Conservation (phyloP, 64 coral and sea anemone species). For the Montipora cactus region DNA sequence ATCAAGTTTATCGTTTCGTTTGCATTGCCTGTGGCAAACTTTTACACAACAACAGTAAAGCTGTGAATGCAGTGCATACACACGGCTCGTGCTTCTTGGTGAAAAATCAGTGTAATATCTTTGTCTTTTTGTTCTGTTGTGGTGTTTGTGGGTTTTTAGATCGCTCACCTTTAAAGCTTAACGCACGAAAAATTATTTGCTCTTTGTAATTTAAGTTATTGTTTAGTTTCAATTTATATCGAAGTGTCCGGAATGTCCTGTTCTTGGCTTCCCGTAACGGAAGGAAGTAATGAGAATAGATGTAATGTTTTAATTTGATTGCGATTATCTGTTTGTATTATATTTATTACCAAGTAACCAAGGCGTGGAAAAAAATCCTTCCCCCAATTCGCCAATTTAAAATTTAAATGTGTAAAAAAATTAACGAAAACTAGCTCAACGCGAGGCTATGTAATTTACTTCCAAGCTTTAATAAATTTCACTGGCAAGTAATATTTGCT, state of each 20-base stretch:
- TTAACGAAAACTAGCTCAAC: no score
- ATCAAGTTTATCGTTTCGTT: background rate
- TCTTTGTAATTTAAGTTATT: background rate
- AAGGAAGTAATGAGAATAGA: constrained; percentile 4
- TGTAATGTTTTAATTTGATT: background rate
- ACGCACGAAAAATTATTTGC: background rate
- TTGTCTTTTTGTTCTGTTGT: background rate
- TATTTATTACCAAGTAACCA: background rate
- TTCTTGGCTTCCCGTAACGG: background rate
- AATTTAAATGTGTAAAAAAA: background rate
- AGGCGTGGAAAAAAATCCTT: background rate
- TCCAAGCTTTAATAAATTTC: no score
- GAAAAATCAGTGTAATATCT: no score
- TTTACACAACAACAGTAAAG: no score
- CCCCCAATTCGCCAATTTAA: background rate
- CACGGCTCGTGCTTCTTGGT: no score
- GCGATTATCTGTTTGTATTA: background rate
- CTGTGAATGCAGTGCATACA: no score
- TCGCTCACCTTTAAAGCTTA: no score
- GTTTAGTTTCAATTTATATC: background rate
- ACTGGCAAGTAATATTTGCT: no score
- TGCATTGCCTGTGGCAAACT: background rate
- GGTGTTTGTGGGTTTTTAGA: no score
- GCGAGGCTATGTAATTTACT: no score
- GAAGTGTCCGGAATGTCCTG: background rate